phyloP scores from a whole-genome alignment of 2,113 vertebrate genomes.

The Casuarius casuarius region DNA sequence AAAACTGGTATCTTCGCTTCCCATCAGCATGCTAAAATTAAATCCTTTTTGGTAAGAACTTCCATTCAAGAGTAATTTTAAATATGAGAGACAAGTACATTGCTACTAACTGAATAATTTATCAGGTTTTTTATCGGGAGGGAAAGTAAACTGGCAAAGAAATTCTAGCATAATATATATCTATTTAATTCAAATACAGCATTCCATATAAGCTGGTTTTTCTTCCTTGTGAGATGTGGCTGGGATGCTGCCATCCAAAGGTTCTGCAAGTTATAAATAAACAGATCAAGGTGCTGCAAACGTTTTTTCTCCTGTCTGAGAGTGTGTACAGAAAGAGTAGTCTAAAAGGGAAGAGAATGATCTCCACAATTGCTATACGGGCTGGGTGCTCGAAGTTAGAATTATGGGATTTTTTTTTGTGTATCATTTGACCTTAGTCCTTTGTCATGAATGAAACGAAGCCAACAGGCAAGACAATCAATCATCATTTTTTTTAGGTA shows the following conservation, averaged over 20 bases:
- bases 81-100: background rate
- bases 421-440: background rate
- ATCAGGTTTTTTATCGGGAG: background rate
- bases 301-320: background rate
- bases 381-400: background rate
- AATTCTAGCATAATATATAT: background rate
- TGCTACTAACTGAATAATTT: background rate
- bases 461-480: background rate
- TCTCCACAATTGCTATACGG: background rate
- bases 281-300: background rate
- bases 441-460: background rate
- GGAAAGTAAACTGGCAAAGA: background rate
- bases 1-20: background rate
- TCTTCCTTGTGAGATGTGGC: background rate
- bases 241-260: constrained; percentile 25
- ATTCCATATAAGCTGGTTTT: background rate
- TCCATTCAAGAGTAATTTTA: background rate
- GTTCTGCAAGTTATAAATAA: constrained; percentile 34
- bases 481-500: background rate
- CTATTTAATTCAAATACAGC: background rate
- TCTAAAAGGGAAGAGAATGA: constrained; percentile 3
- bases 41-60: background rate
- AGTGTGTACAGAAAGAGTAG: background rate
- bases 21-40: background rate
- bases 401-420: background rate